These are phyloP conservation scores for Drosophila dunni DNA, from an alignment of 1,140 invertebrate species.

Conservation along the genomic window DNA sequence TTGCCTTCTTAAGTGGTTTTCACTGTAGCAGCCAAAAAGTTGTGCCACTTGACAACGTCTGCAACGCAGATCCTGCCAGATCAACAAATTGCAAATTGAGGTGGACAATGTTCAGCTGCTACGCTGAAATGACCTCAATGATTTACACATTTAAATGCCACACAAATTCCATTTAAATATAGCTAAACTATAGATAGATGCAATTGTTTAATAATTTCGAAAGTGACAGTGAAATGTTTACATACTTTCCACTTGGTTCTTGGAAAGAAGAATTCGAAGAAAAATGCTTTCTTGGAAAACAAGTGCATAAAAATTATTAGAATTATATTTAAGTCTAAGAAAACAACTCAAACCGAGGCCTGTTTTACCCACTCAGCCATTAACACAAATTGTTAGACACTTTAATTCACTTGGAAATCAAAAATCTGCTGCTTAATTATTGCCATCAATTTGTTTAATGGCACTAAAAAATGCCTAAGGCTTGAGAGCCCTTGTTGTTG, in stretches of 20 bases:
- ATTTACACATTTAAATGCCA: not conserved
- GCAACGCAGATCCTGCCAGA: conserved; percentile 33
- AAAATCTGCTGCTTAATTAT: conserved; percentile 35
- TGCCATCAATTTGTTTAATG: conserved; percentile 40
- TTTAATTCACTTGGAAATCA: not conserved
- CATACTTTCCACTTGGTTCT: too few species aligned
- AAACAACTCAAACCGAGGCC: too few species aligned
- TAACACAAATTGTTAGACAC: not conserved
- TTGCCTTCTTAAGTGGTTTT: conserved; percentile 48
- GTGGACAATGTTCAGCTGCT: conserved; percentile 1
- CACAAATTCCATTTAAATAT: not conserved
- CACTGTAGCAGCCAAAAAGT: conserved; percentile 33
- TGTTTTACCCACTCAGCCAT: not conserved
- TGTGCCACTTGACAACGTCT: conserved; percentile 31
- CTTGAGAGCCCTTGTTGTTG: not conserved
- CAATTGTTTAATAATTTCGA: not conserved
- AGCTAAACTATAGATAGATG: not conserved
- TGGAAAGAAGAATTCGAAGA: too few species aligned
- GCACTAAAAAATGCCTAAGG: not conserved
- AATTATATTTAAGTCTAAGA: too few species aligned
- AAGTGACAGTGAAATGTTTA: not conserved
- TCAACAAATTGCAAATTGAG: conserved; percentile 13
- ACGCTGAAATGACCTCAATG: conserved; percentile 21
- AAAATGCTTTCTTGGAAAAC: too few species aligned
- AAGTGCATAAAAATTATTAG: too few species aligned